phyloP scores from a whole-genome alignment of 1,140 invertebrate species.

The Drosophila athabasca region DNA sequence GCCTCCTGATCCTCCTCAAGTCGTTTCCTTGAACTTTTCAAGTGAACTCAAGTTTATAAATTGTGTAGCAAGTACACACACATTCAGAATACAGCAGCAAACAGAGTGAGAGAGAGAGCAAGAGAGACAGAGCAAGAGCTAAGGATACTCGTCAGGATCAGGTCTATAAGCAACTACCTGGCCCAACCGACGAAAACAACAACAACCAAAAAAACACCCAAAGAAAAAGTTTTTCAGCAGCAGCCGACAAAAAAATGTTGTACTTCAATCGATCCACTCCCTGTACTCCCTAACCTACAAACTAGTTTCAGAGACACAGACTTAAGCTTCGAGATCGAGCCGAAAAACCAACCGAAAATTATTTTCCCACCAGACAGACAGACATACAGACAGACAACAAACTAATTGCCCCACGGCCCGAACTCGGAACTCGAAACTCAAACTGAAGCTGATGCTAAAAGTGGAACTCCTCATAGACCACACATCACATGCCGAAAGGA shows the following conservation, averaged over 20 bases:
- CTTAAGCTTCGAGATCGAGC: constrained; percentile 25
- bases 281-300: background rate
- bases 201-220: constrained; percentile 1
- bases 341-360: constrained; percentile 24
- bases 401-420: constrained; percentile 51
- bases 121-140: too few relatives aligned
- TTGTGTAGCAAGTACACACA: constrained; percentile 73
- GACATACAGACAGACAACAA: constrained; percentile 11
- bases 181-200: constrained; percentile 7
- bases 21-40: constrained; percentile 79
- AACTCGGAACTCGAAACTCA: background rate
- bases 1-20: constrained; percentile 23
- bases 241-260: constrained; percentile 33
- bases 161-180: constrained; percentile 68
- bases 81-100: constrained; percentile 3
- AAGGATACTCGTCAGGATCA: constrained; percentile 29
- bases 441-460: too few relatives aligned
- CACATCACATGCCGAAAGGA: too few relatives aligned
- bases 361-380: constrained; percentile 66
- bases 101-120: background rate
- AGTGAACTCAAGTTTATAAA: constrained; percentile 82
- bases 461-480: constrained; percentile 3
- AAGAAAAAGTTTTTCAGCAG: constrained; percentile 2
- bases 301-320: constrained; percentile 42
- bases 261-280: constrained; percentile 16